Conservation (phyloP, 2,888 invertebrate species). For the Halocaridina rubra region DNA sequence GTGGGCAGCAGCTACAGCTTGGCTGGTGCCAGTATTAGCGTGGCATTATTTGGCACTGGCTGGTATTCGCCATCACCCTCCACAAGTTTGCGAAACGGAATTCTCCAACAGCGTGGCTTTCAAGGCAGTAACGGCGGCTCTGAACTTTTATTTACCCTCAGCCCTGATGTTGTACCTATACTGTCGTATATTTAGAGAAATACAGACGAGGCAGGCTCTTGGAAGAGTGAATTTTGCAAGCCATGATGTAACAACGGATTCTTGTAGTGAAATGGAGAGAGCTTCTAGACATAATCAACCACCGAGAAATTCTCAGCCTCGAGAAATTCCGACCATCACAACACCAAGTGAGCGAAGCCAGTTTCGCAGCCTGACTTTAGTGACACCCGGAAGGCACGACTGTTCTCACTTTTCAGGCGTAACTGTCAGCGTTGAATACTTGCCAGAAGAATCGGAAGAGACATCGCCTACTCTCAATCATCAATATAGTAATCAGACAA, state of each 20-base stretch:
- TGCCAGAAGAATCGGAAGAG: slow-evolving; percentile 45
- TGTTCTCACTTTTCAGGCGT: slow-evolving; percentile 64
- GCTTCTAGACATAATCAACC: background rate
- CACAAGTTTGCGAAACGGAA: slow-evolving; percentile 71
- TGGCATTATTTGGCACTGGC: slow-evolving; percentile 69
- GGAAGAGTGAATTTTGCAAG: slow-evolving; percentile 50
- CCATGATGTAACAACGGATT: slow-evolving; percentile 39
- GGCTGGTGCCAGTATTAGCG: slow-evolving; percentile 71
- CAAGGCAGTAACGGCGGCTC: slow-evolving; percentile 71
- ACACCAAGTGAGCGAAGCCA: slow-evolving; percentile 2
- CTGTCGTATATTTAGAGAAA: slow-evolving; percentile 70
- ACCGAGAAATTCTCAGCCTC: background rate
- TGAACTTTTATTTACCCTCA: slow-evolving; percentile 72
- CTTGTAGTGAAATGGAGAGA: slow-evolving; percentile 35
- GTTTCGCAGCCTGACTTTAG: slow-evolving; percentile 29
- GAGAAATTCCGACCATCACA: background rate
- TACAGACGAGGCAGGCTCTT: slow-evolving; percentile 68
- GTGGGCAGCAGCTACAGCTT: slow-evolving; percentile 70
- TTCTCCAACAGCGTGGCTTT: slow-evolving; percentile 70
- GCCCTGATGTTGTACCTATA: slow-evolving; percentile 71
- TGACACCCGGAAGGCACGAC: slow-evolving; percentile 36
- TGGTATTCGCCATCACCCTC: slow-evolving; percentile 33
- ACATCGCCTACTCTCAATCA: background rate
- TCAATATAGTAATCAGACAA: background rate
- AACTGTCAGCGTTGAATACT: slow-evolving; percentile 65